phyloP scores from a whole-genome alignment of 2,113 vertebrate species.

The Sula dactylatra region DNA sequence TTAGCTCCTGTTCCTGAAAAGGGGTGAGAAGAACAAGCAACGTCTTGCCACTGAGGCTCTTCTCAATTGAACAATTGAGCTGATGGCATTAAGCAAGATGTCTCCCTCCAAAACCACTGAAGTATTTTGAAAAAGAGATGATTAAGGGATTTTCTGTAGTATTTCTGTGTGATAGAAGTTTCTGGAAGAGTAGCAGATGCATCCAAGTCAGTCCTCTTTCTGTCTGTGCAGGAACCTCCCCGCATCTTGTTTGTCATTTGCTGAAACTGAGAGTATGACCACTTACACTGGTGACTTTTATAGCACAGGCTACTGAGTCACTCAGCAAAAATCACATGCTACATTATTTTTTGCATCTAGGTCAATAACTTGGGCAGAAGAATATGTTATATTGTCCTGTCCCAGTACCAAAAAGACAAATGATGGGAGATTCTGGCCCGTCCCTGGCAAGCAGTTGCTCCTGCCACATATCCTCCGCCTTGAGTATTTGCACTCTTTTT shows the following conservation, averaged over 20 bases:
- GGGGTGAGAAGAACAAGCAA: background rate
- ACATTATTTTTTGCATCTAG: background rate
- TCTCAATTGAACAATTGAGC: background rate
- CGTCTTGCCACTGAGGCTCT: background rate
- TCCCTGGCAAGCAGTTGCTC: background rate
- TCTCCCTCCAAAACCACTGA: background rate
- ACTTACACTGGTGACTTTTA: background rate
- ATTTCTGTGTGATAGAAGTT: background rate
- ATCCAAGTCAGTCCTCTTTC: background rate
- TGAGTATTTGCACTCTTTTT: constrained; percentile 2
- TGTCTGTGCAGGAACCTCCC: background rate
- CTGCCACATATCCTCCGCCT: background rate
- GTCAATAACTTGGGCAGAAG: background rate
- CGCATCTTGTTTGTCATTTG: accelerated
- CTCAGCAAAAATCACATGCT: background rate
- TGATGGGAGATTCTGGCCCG: background rate
- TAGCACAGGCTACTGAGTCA: background rate
- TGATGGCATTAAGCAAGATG: background rate
- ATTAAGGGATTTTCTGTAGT: background rate
- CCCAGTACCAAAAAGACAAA: background rate
- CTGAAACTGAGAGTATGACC: background rate
- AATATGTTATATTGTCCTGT: background rate
- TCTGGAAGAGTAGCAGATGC: background rate
- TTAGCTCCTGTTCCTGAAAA: background rate
- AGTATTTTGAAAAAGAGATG: background rate